A percentile compares a stretch with the other conserved stretches of the same genome.
These are phyloP conservation scores for Cyclophora punctaria DNA, from an alignment of 2,888 invertebrate species.

Conservation along the genomic window DNA sequence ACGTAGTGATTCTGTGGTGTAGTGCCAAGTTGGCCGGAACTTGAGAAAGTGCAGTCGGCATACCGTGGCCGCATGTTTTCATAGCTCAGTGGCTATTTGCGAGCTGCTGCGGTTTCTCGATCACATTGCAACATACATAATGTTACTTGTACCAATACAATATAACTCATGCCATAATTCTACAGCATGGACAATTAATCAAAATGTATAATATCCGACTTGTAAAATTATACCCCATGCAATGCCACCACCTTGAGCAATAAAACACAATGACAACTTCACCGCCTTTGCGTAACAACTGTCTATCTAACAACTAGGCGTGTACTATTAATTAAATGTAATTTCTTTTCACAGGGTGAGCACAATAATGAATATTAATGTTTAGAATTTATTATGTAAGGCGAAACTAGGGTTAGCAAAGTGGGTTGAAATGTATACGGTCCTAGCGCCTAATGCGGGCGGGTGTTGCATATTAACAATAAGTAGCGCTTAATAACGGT, in stretches of 20 bases:
- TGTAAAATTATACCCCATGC: too few species aligned
- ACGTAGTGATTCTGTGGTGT: slow-evolving; percentile 3
- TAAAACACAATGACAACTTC: too few species aligned
- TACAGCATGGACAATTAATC: too few species aligned
- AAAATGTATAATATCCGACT: too few species aligned
- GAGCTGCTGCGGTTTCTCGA: slow-evolving; percentile 55
- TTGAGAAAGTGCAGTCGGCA: slow-evolving; percentile 64
- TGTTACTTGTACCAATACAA: slow-evolving; percentile 1
- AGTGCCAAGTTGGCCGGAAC: slow-evolving; percentile 28
- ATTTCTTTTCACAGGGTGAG: too few species aligned
- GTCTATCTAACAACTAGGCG: background rate
- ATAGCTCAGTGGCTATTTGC: slow-evolving; percentile 57
- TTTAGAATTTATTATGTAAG: too few species aligned
- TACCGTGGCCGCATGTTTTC: slow-evolving; percentile 63
- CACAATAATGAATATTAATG: too few species aligned
- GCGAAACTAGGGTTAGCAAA: too few species aligned
- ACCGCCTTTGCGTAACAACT: too few species aligned
- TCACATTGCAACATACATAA: slow-evolving; percentile 37
- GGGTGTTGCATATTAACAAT: slow-evolving; percentile 38
- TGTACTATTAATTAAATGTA: too few species aligned
- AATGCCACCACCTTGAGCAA: too few species aligned
- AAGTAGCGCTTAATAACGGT: slow-evolving; percentile 35
- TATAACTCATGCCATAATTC: too few species aligned
- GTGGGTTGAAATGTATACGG: slow-evolving; percentile 4
- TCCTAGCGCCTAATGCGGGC: slow-evolving; percentile 28